Percentiles rank a stretch among this genome's conserved stretches.
Conservation (phyloP, 2,888 invertebrate genomes). For the Perdita meconis region DNA sequence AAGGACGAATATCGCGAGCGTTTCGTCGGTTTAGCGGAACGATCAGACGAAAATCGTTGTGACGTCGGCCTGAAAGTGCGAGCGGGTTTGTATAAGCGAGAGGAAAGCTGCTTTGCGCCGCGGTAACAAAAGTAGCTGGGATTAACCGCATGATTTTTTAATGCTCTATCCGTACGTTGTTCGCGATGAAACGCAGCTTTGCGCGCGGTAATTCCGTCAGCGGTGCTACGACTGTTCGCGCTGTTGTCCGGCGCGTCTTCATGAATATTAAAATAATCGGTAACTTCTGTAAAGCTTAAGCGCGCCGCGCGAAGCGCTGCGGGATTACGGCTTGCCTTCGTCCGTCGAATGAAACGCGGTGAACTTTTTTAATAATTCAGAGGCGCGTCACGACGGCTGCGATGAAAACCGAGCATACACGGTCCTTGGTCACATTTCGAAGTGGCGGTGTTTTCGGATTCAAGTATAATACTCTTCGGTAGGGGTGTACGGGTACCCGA, state of each 20-base stretch:
- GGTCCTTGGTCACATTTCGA: no score
- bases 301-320: background rate
- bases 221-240: slow-evolving; percentile 32
- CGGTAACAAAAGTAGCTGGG: slow-evolving; percentile 13
- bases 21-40: slow-evolving; percentile 6
- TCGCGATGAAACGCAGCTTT: background rate
- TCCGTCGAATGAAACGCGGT: slow-evolving; percentile 16
- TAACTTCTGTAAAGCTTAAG: slow-evolving; percentile 34
- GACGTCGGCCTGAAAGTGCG: background rate
- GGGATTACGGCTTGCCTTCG: slow-evolving; percentile 26
- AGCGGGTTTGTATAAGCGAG: background rate
- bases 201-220: slow-evolving; percentile 21
- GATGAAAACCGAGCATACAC: no score
- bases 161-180: slow-evolving; percentile 7
- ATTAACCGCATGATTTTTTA: slow-evolving; percentile 47
- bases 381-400: no score
- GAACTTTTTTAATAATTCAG: slow-evolving; percentile 45
- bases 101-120: slow-evolving; percentile 12
- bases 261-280: slow-evolving; percentile 50
- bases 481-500: no score
- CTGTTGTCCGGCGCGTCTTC: slow-evolving; percentile 33
- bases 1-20: slow-evolving; percentile 23
- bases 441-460: no score
- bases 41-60: slow-evolving; percentile 18
- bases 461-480: no score